These are phyloP conservation scores for Phortica variegata DNA, from an alignment of 1,140 invertebrate genomes.

Conservation along the genomic window DNA sequence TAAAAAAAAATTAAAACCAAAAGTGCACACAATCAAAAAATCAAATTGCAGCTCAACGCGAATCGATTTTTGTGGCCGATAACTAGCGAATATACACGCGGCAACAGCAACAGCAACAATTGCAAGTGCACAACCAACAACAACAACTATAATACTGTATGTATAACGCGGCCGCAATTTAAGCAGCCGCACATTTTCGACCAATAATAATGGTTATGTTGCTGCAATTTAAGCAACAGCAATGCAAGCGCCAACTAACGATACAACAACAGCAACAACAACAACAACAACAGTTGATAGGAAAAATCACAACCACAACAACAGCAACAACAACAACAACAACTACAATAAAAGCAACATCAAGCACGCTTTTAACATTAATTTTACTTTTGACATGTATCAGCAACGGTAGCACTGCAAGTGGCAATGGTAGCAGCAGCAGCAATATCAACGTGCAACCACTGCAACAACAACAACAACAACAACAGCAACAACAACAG, in stretches of 20 bases:
- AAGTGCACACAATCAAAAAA: no score
- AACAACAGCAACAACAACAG: constrained; percentile 33
- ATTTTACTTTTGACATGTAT: constrained; percentile 13
- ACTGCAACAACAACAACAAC: constrained; percentile 14
- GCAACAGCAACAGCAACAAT: not conserved
- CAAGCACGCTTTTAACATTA: not conserved
- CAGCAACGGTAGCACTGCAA: constrained; percentile 14
- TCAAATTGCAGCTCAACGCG: no score
- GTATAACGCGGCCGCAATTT: no score
- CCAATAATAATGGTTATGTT: constrained; percentile 52
- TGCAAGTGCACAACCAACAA: no score
- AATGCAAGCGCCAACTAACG: constrained; percentile 35
- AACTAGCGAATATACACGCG: no score
- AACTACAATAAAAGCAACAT: constrained; percentile 28
- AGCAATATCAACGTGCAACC: constrained; percentile 1
- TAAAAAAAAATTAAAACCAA: no score
- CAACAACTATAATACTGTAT: no score
- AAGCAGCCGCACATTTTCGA: constrained; percentile 40
- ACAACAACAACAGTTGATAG: constrained; percentile 8
- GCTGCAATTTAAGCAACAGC: constrained; percentile 43
- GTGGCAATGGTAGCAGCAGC: constrained; percentile 4
- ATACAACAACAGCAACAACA: constrained; percentile 31
- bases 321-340: constrained; percentile 14
- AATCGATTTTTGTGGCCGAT: no score
- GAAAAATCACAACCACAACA: constrained; percentile 7